Evolutionary conservation across 1,140 invertebrate species (phyloP), one percentile per base, ranked within the genome.

Genomic region (Ericerus pela): DNA sequence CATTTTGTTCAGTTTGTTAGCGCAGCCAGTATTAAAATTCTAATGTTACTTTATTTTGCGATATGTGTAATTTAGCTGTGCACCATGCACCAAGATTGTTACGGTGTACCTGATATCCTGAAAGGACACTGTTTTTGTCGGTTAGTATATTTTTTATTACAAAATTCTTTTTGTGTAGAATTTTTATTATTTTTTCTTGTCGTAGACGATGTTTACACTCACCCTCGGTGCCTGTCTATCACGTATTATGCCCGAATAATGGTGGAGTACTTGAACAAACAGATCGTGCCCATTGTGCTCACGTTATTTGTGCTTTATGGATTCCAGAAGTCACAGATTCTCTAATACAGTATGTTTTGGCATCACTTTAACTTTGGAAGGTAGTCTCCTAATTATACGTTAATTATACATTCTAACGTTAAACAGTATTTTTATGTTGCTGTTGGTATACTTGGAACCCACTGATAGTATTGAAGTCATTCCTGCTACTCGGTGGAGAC

Each of bases 201-300:
- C 58, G 20, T 37, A 64, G 64, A 16, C 67, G 80, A 28, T 99
- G 96, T 71, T 71, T 98, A 4, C 90, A 97, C 65, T 96, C 92
- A 53, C 95, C 96, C 5, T 96, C 92, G 1, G 72, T 89, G 56
- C 84, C 92, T 10, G 94, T 98, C 1, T 90, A 96, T 67, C 99
- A 96, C 75, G 89, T 89, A 24, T 73, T 99, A 4, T 99, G 96
- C 73, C 95, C 96, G 0, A 98, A 98, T 69, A 88, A 91, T 65
- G 93, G 93, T 53, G 96, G 96, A 55, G 96, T 96, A 38, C 97
- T 99, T 62, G 99, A 99, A 71, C 94, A 98, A 72, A 98, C 95
- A 0, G 93, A 96, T 70, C 79, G 89, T 70, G 82, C 87, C 0
- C 82, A 86, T 3, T 99, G 96, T 96, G 94, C 93, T 20, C 96